A percentile compares a stretch with the other conserved stretches of the same genome.
These are phyloP conservation scores for Cephus pulcher DNA, from an alignment of 2,888 invertebrate genomes.

Conservation along the genomic window DNA sequence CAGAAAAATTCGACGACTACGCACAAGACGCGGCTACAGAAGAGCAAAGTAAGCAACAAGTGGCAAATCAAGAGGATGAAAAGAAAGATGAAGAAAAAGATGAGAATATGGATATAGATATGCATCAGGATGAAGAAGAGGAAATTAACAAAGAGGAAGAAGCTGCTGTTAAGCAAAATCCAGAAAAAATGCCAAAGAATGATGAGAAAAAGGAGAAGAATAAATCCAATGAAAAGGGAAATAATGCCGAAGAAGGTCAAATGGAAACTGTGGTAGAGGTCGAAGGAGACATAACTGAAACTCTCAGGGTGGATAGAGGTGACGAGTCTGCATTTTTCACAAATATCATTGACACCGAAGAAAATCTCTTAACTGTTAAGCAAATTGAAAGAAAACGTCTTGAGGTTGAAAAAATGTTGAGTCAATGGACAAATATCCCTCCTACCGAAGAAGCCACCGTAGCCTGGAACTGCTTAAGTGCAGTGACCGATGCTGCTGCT, in stretches of 20 bases:
- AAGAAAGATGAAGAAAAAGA: constrained; percentile 71
- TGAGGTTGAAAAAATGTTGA: constrained; percentile 54
- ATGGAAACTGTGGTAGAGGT: constrained; percentile 72
- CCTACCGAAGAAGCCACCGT: constrained; percentile 66
- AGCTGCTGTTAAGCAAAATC: constrained; percentile 62
- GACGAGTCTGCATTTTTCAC: constrained; percentile 84
- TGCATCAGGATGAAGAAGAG: constrained; percentile 68
- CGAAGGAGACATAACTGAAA: constrained; percentile 81
- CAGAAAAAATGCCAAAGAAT: constrained; percentile 42
- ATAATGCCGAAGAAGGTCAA: constrained; percentile 66
- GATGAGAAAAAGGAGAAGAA: constrained; percentile 57
- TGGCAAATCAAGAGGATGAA: constrained; percentile 74
- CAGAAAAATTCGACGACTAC: constrained; percentile 79
- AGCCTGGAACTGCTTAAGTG: constrained; percentile 75
- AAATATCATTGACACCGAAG: constrained; percentile 54
- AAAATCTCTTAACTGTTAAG: constrained; percentile 12
- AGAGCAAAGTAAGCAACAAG: constrained; percentile 81
- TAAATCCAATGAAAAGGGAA: constrained; percentile 62
- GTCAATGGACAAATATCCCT: constrained; percentile 57
- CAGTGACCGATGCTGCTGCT: constrained; percentile 74
- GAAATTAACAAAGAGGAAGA: constrained; percentile 70
- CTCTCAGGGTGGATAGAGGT: constrained; percentile 76
- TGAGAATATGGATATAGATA: constrained; percentile 40
- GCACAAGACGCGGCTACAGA: constrained; percentile 82
- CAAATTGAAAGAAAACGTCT: constrained; percentile 41